A percentile compares a stretch with the other conserved stretches of the same genome.
Conservation (phyloP, 2,113 vertebrate species). For the Narcine bancroftii region DNA sequence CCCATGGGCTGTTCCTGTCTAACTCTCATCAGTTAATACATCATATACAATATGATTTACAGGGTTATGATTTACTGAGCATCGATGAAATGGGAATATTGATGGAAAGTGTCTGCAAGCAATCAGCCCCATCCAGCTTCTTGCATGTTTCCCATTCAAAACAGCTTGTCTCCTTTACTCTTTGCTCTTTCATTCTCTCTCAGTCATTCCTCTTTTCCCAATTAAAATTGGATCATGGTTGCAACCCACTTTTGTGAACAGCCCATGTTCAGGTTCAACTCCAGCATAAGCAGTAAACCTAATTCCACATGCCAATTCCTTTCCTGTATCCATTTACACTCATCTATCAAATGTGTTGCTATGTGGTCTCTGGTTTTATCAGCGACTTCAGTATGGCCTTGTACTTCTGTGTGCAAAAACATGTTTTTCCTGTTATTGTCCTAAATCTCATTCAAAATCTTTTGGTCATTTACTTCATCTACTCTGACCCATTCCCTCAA, state of each 20-base stretch:
- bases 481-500: neutral
- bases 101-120: neutral
- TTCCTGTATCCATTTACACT: neutral
- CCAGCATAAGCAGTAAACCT: neutral
- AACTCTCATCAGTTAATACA: neutral
- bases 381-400: neutral
- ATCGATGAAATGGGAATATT: too few relatives aligned
- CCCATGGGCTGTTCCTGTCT: neutral
- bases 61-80: neutral
- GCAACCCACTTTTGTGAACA: neutral
- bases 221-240: neutral
- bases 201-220: neutral
- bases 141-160: neutral
- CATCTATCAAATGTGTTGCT: neutral
- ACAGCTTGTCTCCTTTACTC: neutral
- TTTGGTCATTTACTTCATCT: neutral
- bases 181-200: neutral
- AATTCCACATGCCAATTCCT: neutral
- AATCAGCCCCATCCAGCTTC: neutral
- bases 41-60: too few relatives aligned
- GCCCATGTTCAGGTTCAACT: neutral
- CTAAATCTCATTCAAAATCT: neutral
- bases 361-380: neutral
- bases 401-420: neutral
- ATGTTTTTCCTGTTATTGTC: neutral